phyloP scores from a whole-genome alignment of 2,888 invertebrate genomes.

The Hoplodrina blanda region DNA sequence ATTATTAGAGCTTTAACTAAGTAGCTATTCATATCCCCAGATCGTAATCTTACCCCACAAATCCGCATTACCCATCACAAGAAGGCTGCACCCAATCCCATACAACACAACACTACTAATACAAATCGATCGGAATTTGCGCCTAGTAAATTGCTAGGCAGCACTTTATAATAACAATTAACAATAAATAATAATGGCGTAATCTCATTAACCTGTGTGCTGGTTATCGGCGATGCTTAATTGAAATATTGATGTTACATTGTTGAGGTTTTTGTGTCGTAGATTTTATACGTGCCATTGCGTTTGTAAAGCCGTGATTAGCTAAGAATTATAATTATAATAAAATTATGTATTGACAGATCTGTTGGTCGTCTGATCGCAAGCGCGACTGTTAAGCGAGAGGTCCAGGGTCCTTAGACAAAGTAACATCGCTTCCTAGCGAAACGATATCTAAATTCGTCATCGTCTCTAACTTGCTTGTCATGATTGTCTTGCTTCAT shows the following conservation, averaged over 20 bases:
- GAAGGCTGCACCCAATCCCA: constrained; percentile 67
- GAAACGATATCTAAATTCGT: too few species aligned
- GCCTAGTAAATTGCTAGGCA: constrained; percentile 68
- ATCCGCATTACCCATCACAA: constrained; percentile 38
- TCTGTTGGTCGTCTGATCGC: too few species aligned
- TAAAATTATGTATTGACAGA: too few species aligned
- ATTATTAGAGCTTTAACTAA: not conserved
- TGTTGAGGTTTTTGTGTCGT: constrained; percentile 15
- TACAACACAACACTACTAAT: constrained; percentile 58
- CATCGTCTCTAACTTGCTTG: too few species aligned
- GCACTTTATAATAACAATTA: constrained; percentile 70
- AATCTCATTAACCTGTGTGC: constrained; percentile 67
- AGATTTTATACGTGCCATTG: not conserved
- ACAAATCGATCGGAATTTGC: constrained; percentile 65
- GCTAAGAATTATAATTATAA: too few species aligned
- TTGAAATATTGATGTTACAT: constrained; percentile 54
- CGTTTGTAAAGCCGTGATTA: too few species aligned
- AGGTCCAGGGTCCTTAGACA: too few species aligned
- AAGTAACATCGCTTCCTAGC: too few species aligned
- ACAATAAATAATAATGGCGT: constrained; percentile 70
- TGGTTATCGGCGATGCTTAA: constrained; percentile 47
- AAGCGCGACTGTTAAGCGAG: too few species aligned
- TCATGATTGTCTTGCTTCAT: too few species aligned
- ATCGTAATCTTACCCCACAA: constrained; percentile 28
- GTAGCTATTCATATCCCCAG: not conserved